A percentile compares a stretch with the other conserved stretches of the same genome.
These are phyloP conservation scores for Lochmaea capreae DNA, from an alignment of 2,888 invertebrate species.

Conservation along the genomic window DNA sequence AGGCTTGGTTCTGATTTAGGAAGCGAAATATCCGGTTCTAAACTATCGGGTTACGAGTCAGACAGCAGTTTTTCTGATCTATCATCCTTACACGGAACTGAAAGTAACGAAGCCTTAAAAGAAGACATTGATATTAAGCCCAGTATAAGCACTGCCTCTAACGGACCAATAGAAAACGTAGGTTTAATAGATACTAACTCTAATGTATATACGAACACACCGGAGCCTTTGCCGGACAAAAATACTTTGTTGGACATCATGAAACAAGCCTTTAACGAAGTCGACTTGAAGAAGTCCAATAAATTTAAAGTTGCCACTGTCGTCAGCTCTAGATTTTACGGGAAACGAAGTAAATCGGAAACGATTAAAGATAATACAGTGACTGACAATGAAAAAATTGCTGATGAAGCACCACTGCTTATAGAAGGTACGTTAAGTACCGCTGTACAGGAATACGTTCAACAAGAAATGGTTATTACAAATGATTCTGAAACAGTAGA, in stretches of 20 bases:
- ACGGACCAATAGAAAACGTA: constrained; percentile 43
- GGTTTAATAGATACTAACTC: constrained; percentile 59
- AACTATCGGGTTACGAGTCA: constrained; percentile 73
- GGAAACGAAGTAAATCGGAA: constrained; percentile 35
- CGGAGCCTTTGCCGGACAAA: constrained; percentile 68
- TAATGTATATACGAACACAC: constrained; percentile 55
- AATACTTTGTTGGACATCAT: constrained; percentile 69
- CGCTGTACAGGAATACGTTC: constrained; percentile 3
- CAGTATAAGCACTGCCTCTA: constrained; percentile 37
- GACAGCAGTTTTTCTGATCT: constrained; percentile 73
- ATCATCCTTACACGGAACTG: constrained; percentile 59
- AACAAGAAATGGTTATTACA: neutral
- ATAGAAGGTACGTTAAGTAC: constrained; percentile 16
- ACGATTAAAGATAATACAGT: constrained; percentile 5
- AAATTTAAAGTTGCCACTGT: constrained; percentile 23
- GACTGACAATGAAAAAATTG: constrained; percentile 9
- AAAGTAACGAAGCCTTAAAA: constrained; percentile 52
- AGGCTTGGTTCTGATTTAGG: constrained; percentile 71
- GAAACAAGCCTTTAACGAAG: constrained; percentile 69
- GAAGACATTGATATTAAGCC: constrained; percentile 38
- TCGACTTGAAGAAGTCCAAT: constrained; percentile 43
- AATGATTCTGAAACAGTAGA: neutral
- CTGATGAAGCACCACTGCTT: constrained; percentile 4
- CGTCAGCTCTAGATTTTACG: constrained; percentile 38
- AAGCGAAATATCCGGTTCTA: constrained; percentile 72